These are phyloP conservation scores for Yasuhikotakia modesta DNA, from an alignment of 2,797 vertebrate genomes.

Conservation along the genomic window DNA sequence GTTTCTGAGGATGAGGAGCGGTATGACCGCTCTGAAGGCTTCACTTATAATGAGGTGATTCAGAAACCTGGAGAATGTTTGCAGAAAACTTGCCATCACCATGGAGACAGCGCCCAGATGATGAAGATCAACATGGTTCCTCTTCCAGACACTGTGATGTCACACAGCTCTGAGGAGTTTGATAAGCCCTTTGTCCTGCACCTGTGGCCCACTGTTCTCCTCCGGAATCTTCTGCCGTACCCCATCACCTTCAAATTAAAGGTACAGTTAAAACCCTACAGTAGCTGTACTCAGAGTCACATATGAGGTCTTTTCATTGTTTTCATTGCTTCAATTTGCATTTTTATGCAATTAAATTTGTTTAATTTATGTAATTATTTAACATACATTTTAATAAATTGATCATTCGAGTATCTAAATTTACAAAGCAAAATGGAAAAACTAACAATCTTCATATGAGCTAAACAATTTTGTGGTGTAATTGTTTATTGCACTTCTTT, in stretches of 20 bases:
- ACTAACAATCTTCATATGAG: too few relatives aligned
- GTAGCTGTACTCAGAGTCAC: neutral
- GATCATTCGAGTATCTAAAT: too few relatives aligned
- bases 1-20: slow-evolving; percentile 69
- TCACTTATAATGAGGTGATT: slow-evolving; percentile 86
- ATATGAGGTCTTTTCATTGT: neutral
- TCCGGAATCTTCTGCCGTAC: slow-evolving; percentile 92
- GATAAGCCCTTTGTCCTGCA: slow-evolving; percentile 91
- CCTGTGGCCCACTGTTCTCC: slow-evolving; percentile 90
- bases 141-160: slow-evolving; percentile 81
- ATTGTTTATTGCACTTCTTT: too few relatives aligned
- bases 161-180: slow-evolving; percentile 81
- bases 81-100: slow-evolving; percentile 80
- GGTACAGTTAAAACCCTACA: slow-evolving; percentile 70
- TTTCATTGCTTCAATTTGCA: too few relatives aligned
- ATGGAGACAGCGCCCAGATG: slow-evolving; percentile 68
- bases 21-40: slow-evolving; percentile 82
- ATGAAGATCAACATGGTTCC: slow-evolving; percentile 89
- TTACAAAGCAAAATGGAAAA: too few relatives aligned
- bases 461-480: too few relatives aligned
- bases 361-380: too few relatives aligned
- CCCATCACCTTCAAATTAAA: slow-evolving; percentile 83
- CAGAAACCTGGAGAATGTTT: slow-evolving; percentile 75
- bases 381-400: too few relatives aligned
- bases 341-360: too few relatives aligned